Evolutionary conservation across 2,888 invertebrate species (phyloP).

Genomic region (Laspeyria flexula): DNA sequence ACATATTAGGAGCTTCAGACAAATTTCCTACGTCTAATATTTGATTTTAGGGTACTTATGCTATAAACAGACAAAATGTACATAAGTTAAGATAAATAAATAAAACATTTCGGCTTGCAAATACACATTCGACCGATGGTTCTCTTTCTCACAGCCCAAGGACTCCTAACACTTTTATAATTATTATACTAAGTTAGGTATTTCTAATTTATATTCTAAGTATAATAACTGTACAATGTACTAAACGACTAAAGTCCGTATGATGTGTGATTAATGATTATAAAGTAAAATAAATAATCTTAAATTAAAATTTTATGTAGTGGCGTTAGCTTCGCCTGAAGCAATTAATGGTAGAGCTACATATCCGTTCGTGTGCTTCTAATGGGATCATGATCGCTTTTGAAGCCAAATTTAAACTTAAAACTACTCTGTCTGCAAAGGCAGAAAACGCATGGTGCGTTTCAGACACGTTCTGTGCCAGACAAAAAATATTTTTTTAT

Average conservation of each 20-base stretch:
- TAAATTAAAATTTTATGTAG: too few relatives aligned
- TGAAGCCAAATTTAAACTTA: too few relatives aligned
- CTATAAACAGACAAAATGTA: conserved; percentile 14
- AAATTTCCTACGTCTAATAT: too few relatives aligned
- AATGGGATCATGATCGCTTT: too few relatives aligned
- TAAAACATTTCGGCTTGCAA: conserved; percentile 12
- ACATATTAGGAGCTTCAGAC: too few relatives aligned
- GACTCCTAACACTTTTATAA: conserved; percentile 29
- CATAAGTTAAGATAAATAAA: conserved; percentile 21
- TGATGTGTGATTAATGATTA: conserved; percentile 13
- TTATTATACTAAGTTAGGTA: conserved; percentile 24
- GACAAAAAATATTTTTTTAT: too few relatives aligned
- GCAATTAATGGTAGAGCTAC: conserved; percentile 32
- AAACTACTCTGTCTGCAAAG: too few relatives aligned
- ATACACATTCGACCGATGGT: conserved; percentile 41
- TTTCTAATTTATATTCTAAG: conserved; percentile 24
- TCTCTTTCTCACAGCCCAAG: conserved; percentile 65
- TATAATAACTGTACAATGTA: conserved; percentile 26
- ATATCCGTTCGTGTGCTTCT: not conserved
- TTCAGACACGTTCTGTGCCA: too few relatives aligned
- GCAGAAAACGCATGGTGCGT: too few relatives aligned
- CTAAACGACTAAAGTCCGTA: conserved; percentile 16
- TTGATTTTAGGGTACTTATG: conserved; percentile 14
- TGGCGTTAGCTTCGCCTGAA: conserved; percentile 18
- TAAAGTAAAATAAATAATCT: conserved; percentile 38